Percentiles rank a stretch among this genome's conserved stretches.
Evolutionary conservation across 1,140 invertebrate genomes (phyloP).

Genomic region (Agrypnia vestita): DNA sequence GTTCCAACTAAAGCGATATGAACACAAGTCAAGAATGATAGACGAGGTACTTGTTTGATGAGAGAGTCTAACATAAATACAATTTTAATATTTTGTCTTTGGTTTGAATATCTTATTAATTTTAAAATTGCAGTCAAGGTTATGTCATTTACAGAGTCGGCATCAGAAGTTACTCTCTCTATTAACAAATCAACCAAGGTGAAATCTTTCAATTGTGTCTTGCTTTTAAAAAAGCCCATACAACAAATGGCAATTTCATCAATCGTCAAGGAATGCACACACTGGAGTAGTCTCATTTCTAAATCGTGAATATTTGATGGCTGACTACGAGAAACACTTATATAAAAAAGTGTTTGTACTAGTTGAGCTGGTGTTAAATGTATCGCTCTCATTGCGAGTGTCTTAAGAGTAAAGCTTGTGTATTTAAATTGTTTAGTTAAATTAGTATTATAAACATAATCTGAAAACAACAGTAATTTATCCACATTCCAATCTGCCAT

Average conservation of each 20-base stretch:
- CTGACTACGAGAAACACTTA: constrained; percentile 68
- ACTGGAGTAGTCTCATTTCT: constrained; percentile 69
- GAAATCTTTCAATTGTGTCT: constrained; percentile 71
- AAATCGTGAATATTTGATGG: constrained; percentile 73
- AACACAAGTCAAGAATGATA: constrained; percentile 68
- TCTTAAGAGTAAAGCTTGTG: constrained; percentile 68
- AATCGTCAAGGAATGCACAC: constrained; percentile 68
- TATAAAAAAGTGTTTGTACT: constrained; percentile 73
- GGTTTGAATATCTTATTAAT: constrained; percentile 67
- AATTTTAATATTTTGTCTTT: constrained; percentile 62
- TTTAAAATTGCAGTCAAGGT: constrained; percentile 74
- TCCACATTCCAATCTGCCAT: constrained; percentile 65
- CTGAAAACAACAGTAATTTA: constrained; percentile 69
- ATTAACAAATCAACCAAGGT: constrained; percentile 69
- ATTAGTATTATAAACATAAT: constrained; percentile 71
- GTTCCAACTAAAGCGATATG: constrained; percentile 74
- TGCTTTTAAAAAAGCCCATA: constrained; percentile 77
- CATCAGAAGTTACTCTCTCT: constrained; percentile 63
- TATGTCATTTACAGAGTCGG: constrained; percentile 70
- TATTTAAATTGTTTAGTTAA: constrained; percentile 66
- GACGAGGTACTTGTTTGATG: constrained; percentile 65
- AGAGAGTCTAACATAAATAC: constrained; percentile 64
- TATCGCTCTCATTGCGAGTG: constrained; percentile 67
- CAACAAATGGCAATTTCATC: constrained; percentile 75
- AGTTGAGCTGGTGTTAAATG: constrained; percentile 71